Evolutionary conservation across 2,113 vertebrate genomes (phyloP), one percentile per base, ranked within the genome.

Genomic region (Scytalopus superciliaris): DNA sequence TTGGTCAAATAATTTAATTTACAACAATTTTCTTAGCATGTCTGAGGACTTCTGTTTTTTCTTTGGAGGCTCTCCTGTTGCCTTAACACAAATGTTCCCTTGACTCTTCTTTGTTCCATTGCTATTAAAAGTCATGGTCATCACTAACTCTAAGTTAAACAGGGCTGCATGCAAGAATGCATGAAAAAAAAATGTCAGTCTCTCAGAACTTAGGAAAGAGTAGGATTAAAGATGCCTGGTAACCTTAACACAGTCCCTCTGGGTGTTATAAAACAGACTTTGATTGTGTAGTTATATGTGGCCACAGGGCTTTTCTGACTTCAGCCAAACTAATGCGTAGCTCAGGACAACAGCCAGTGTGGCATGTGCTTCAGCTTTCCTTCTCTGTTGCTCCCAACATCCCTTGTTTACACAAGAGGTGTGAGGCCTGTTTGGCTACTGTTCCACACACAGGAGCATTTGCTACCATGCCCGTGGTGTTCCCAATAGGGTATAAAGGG

Each of bases 251-350:
- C 44, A 21, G 73, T 89, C 73, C 84, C 89, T 75, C 52, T 87
- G 95, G 68, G 76, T 87, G 47, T 87, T 92, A 78, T n/a, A 84
- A 94, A 95, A 89, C 86, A 95, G 91, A n/a, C 80, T 63, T 94
- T 81, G 79, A 80, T 89, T 86, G 47, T 92, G 81, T 70, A 84
- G 52, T 39, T 89, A 25, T 74, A 55, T 60, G 60, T 87, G 63
- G 30, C 82, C 67, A 67, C 31, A 74, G 59, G 75, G 72, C 84
- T 87, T 77, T 87, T 82, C 80, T 94, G 44, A 85, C 37, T 88
- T 67, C 33, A 96, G 75, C 45, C 84, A 70, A 70, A 50, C 21
- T 86, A 77, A 73, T 35, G 33, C 2, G 0, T 75, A 49, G 39
- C 69, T 94, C 84, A 75, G 73, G 60, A 60, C 1, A 9, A 55